phyloP scores from a whole-genome alignment of 2,888 invertebrate species.

The Thelaira solivaga region DNA sequence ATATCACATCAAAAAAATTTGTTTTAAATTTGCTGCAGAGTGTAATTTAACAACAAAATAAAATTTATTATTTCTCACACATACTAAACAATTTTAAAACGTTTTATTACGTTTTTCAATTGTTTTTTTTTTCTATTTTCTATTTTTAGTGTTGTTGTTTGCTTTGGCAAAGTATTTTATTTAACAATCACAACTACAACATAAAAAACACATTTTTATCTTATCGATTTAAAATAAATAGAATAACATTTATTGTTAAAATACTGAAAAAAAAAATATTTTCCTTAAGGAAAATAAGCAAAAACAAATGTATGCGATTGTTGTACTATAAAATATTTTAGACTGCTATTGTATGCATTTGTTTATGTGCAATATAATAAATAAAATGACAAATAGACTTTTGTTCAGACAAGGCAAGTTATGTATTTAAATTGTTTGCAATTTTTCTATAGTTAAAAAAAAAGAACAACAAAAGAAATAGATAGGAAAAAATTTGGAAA shows the following conservation, averaged over 20 bases:
- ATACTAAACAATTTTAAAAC: slow-evolving; percentile 9
- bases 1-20: neutral
- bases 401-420: no score
- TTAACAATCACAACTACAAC: slow-evolving; percentile 2
- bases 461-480: no score
- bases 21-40: no score
- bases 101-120: neutral
- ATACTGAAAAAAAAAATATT: neutral
- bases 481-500: no score
- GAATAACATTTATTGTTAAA: slow-evolving; percentile 20
- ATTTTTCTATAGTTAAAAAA: no score
- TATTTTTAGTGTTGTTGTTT: neutral
- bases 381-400: no score
- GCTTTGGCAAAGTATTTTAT: neutral
- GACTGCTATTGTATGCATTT: slow-evolving; percentile 23
- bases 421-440: no score
- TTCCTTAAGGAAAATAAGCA: neutral
- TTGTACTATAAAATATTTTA: neutral
- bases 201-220: slow-evolving; percentile 14
- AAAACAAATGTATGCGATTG: neutral
- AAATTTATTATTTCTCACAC: neutral
- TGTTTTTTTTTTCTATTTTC: neutral
- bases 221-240: slow-evolving; percentile 21
- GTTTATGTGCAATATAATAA: no score
- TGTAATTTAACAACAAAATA: no score